These are phyloP conservation scores for Rhizoglyphus robini DNA, from an alignment of 1,140 invertebrate genomes.

Conservation along the genomic window DNA sequence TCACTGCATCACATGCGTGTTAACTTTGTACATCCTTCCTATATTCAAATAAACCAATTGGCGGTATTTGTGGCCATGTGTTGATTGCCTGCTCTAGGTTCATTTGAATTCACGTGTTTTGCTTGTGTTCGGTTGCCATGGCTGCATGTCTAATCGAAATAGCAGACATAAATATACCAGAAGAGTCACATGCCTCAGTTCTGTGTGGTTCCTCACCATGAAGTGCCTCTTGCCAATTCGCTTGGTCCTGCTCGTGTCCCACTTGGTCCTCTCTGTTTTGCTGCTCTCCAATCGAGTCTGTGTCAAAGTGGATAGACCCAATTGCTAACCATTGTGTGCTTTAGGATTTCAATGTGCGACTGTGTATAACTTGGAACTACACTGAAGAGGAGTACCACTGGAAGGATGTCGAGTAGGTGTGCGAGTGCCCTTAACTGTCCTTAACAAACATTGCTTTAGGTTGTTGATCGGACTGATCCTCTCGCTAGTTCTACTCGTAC, in stretches of 20 bases:
- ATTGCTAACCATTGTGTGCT: not conserved
- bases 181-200: too few species aligned
- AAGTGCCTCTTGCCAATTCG: conserved; percentile 3
- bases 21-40: too few species aligned
- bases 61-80: too few species aligned
- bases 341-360: conserved; percentile 7
- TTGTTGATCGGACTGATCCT: conserved; percentile 12
- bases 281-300: conserved; percentile 8
- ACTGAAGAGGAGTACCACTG: not conserved
- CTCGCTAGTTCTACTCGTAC: not conserved
- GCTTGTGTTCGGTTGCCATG: too few species aligned
- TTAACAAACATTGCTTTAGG: not conserved
- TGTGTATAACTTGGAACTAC: conserved; percentile 7
- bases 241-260: not conserved
- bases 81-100: too few species aligned
- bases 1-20: too few species aligned
- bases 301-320: not conserved
- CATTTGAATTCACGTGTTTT: too few species aligned
- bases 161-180: too few species aligned
- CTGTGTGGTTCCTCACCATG: too few species aligned
- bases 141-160: too few species aligned
- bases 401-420: conserved; percentile 11
- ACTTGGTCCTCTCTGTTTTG: not conserved
- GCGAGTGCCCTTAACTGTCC: not conserved
- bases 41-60: too few species aligned